Conservation (phyloP, 2,797 vertebrate genomes). For the Sciurus carolinensis region DNA sequence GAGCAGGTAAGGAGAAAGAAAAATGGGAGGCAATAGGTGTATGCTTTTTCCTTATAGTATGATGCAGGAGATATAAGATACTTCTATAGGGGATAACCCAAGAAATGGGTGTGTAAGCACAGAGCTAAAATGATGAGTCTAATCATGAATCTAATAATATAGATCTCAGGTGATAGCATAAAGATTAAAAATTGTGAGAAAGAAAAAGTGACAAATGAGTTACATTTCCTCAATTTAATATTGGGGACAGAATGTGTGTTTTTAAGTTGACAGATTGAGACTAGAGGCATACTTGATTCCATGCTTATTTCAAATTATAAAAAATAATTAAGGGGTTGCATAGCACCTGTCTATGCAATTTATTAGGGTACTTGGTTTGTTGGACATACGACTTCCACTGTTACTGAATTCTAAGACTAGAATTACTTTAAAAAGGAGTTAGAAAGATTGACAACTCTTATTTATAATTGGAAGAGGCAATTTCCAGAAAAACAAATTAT, state of each 20-base stretch:
- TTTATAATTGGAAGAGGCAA: background rate
- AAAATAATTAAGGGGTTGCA: background rate
- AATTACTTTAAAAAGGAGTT: background rate
- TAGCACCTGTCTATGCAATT: background rate
- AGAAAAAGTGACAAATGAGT: background rate
- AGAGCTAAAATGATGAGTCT: background rate
- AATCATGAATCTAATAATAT: background rate
- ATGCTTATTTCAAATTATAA: background rate
- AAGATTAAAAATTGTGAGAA: background rate
- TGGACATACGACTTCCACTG: background rate
- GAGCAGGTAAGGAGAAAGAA: background rate
- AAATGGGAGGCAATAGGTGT: background rate
- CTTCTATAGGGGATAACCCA: background rate
- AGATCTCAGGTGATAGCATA: background rate
- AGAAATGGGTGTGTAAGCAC: background rate
- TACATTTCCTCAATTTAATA: background rate
- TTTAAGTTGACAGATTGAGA: background rate
- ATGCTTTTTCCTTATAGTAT: background rate
- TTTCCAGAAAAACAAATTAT: slow-evolving; percentile 28
- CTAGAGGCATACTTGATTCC: background rate
- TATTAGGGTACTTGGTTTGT: background rate
- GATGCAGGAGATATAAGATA: background rate
- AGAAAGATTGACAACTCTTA: background rate
- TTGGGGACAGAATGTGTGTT: background rate
- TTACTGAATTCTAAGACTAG: background rate